Evolutionary conservation across 2,888 invertebrate species (phyloP).

Genomic region (Busseola fusca): DNA sequence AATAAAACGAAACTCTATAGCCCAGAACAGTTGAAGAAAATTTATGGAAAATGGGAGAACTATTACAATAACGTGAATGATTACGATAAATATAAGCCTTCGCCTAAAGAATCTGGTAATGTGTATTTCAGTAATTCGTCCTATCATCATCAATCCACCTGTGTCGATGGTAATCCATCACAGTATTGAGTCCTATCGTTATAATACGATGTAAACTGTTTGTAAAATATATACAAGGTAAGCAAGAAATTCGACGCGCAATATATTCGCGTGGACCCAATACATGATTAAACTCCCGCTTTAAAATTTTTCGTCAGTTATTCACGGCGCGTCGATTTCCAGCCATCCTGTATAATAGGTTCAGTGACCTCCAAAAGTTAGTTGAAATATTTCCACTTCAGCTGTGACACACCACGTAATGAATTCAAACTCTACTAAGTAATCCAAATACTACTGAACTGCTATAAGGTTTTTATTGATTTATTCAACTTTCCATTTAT

Average conservation of each 20-base stretch:
- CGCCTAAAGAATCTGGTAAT: constrained; percentile 69
- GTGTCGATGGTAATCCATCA: neutral
- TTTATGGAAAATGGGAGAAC: constrained; percentile 53
- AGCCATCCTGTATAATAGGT: no score
- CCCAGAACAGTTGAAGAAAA: constrained; percentile 26
- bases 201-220: neutral
- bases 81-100: constrained; percentile 58
- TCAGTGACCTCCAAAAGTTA: no score
- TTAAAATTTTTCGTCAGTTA: no score
- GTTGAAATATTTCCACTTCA: no score
- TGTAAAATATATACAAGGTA: neutral
- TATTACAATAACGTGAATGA: constrained; percentile 55
- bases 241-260: neutral
- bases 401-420: no score
- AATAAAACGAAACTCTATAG: constrained; percentile 39
- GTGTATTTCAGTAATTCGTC: neutral
- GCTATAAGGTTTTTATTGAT: no score
- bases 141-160: neutral
- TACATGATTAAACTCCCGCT: no score
- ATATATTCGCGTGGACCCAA: no score
- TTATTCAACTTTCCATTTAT: no score
- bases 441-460: no score
- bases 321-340: no score
- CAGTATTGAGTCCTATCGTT: neutral
- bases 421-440: no score